A percentile compares a stretch with the other conserved stretches of the same genome.
Conservation (phyloP, 2,888 invertebrate genomes). For the Saturnia pavonia region DNA sequence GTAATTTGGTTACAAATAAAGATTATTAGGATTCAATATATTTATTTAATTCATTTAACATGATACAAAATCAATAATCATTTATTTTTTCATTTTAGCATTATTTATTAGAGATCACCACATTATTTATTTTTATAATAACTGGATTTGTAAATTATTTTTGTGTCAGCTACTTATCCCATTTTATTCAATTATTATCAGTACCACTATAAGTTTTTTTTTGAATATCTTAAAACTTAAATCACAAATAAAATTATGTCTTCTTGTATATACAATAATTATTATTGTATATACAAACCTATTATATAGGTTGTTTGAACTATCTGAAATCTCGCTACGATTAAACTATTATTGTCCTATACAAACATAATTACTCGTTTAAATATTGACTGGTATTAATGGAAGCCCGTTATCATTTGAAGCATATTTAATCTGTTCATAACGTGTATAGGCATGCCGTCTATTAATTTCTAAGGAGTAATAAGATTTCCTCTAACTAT, state of each 20-base stretch:
- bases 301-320: not conserved
- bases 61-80: too few relatives aligned
- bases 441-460: not conserved
- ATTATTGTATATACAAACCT: too few relatives aligned
- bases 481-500: not conserved
- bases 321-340: not conserved
- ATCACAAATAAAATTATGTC: not conserved
- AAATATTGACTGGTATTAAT: constrained; percentile 9
- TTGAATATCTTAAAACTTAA: not conserved
- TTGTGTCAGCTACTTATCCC: too few relatives aligned
- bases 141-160: too few relatives aligned
- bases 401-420: not conserved
- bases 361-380: constrained; percentile 10
- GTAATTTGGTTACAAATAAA: too few relatives aligned
- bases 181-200: too few relatives aligned
- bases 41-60: too few relatives aligned
- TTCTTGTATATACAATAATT: not conserved
- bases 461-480: not conserved
- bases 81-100: too few relatives aligned
- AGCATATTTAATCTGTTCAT: not conserved
- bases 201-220: too few relatives aligned
- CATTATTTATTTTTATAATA: too few relatives aligned
- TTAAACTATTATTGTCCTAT: constrained; percentile 3
- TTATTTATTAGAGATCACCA: too few relatives aligned
- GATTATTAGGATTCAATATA: too few relatives aligned